Evolutionary conservation across 2,113 vertebrate species (phyloP), one percentile per base, ranked within the genome.

Genomic region (Oxyruncus cristatus): DNA sequence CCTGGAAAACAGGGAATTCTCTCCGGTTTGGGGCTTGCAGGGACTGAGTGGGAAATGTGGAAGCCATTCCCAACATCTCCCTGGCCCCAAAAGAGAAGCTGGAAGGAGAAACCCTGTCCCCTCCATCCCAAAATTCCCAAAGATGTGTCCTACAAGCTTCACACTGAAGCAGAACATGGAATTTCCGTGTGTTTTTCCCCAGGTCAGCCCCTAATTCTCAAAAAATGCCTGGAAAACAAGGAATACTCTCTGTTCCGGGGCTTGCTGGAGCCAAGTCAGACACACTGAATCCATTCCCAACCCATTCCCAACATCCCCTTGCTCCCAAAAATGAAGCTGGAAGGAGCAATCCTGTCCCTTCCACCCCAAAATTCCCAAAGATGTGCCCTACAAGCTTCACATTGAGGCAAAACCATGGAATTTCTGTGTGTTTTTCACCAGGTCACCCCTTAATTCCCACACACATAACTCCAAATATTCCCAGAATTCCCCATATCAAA

Each of bases 401-500:
- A 7, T 0, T 0, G 44, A 46, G 28, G 39, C 3, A 44, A 74
- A 88, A 23, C 2, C 16, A 16, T 2, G 4, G 6, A 2, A 59
- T 67, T 49, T 30, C 3, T 5, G 20, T 0, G 35, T 14, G 1
- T 47, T n/a, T 63, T 30, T 28, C 65, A 19, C 59, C 18, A 67
- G 27, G 7, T 20, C 9, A 58, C 16, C 67, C 33, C 8, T 4
- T 5, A 8, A n/a, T 5, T 17, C 61, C 26, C 26, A 19, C 9
- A 3, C 2, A 0, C 1, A 1, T 0, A 15, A 6, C 59, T 11
- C 11, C 50, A 41, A 65, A 75, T 18, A 5, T 46, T 52, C 18
- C 74, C 68, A 2, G 15, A 58, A 53, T 4, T 9, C 82, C 16
- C 23, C 32, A 0, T 0, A 2, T 4, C 3, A 1, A 35, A 65